phyloP scores from a whole-genome alignment of 2,888 invertebrate genomes.

The Drosophila koepferae region DNA sequence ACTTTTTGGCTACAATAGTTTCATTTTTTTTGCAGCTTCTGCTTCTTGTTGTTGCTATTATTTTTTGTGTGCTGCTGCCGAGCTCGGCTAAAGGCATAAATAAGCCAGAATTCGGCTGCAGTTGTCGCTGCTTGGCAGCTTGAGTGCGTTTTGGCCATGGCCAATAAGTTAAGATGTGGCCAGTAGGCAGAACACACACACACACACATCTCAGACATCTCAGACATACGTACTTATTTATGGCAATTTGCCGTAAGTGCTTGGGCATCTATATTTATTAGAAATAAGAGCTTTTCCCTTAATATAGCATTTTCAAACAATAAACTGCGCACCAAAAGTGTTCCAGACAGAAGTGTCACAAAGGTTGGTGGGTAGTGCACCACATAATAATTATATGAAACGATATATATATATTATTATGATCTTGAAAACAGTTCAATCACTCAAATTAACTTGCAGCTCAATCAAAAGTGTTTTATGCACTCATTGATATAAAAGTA shows the following conservation, averaged over 20 bases:
- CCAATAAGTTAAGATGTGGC: constrained; percentile 52
- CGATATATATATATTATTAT: no score
- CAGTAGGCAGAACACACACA: constrained; percentile 51
- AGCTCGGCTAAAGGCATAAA: constrained; percentile 63
- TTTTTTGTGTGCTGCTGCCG: constrained; percentile 39
- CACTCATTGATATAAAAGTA: not conserved
- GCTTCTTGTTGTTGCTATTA: constrained; percentile 25
- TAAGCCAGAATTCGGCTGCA: constrained; percentile 66
- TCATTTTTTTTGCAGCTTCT: constrained; percentile 16
- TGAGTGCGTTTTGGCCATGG: constrained; percentile 59
- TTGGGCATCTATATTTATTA: constrained; percentile 55
- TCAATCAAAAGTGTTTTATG: not conserved
- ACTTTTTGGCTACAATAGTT: constrained; percentile 74
- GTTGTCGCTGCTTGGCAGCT: constrained; percentile 68
- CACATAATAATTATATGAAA: not conserved
- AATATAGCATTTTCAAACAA: constrained; percentile 11
- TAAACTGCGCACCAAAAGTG: constrained; percentile 3
- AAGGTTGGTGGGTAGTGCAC: not conserved
- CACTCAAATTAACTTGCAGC: not conserved
- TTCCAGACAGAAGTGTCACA: not conserved
- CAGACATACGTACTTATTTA: constrained; percentile 59
- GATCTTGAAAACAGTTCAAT: not conserved
- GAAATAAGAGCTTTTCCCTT: constrained; percentile 11
- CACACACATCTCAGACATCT: not conserved
- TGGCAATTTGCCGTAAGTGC: constrained; percentile 69